Conservation (phyloP, 2,113 vertebrate genomes). For the Corythornis cristatus region DNA sequence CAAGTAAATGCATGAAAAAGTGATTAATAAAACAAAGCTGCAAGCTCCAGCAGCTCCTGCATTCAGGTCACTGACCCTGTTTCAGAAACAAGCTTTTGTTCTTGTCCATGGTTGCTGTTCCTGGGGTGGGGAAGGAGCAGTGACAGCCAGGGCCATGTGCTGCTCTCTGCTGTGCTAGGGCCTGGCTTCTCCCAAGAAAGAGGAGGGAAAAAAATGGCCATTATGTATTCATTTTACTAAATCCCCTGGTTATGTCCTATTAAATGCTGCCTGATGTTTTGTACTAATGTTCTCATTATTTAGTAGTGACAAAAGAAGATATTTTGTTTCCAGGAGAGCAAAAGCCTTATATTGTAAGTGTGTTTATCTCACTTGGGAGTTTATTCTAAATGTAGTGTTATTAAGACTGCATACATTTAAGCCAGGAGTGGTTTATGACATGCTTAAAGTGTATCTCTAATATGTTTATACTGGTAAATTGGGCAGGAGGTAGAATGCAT, state of each 20-base stretch:
- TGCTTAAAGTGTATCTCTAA: constrained; percentile 8
- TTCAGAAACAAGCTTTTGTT: constrained; percentile 40
- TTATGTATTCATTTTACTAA: neutral
- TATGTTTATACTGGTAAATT: constrained; percentile 20
- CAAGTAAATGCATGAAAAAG: constrained; percentile 29
- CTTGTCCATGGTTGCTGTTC: neutral
- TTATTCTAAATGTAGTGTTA: constrained; percentile 24
- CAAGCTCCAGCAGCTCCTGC: neutral
- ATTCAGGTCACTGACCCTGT: constrained; percentile 20
- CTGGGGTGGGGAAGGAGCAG: neutral
- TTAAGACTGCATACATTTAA: constrained; percentile 44
- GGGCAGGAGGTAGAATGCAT: neutral
- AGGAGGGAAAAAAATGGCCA: neutral
- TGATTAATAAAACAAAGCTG: constrained; percentile 66
- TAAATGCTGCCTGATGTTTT: constrained; percentile 42
- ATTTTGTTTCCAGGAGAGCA: constrained; percentile 59
- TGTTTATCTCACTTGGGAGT: constrained; percentile 37
- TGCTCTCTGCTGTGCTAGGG: neutral
- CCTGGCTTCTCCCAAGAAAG: neutral
- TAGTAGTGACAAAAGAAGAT: constrained; percentile 45
- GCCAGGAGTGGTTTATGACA: constrained; percentile 6
- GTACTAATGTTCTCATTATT: constrained; percentile 46
- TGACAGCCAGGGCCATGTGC: neutral
- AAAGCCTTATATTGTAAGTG: constrained; percentile 49
- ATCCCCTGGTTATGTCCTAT: neutral